phyloP scores from a whole-genome alignment of 2,888 invertebrate genomes.

The Drosophila setosimentum region DNA sequence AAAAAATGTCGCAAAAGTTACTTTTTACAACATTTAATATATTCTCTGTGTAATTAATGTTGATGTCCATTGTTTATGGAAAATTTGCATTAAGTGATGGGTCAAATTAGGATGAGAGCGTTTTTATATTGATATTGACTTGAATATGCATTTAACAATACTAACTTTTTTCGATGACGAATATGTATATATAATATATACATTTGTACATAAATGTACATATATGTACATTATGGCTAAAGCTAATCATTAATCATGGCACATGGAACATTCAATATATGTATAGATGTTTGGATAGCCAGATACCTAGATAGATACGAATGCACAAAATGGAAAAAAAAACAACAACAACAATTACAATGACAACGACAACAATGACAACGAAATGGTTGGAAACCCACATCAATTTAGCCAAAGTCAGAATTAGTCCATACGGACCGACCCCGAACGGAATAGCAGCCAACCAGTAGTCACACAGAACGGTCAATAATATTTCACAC shows the following conservation, averaged over 20 bases:
- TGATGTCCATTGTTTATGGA: background rate
- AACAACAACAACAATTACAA: background rate
- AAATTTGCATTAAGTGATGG: background rate
- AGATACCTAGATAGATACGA: constrained; percentile 7
- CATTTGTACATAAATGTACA: background rate
- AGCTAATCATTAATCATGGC: constrained; percentile 55
- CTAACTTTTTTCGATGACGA: background rate
- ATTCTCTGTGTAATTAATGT: background rate
- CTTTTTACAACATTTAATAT: no score
- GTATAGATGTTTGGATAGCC: constrained; percentile 1
- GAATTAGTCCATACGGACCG: constrained; percentile 10
- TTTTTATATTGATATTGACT: background rate
- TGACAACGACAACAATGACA: constrained; percentile 1
- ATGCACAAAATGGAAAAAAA: constrained; percentile 1
- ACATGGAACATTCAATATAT: background rate
- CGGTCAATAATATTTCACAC: constrained; percentile 66
- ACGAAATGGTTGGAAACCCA: constrained; percentile 24
- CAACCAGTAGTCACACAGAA: constrained; percentile 7
- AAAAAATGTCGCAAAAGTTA: no score
- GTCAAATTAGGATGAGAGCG: no score
- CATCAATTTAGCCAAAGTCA: constrained; percentile 42
- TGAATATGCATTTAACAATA: background rate
- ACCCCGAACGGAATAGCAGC: background rate
- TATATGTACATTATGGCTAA: constrained; percentile 2
- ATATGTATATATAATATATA: background rate